Conservation (phyloP, 2,888 invertebrate species). For the Orthosia gracilis region DNA sequence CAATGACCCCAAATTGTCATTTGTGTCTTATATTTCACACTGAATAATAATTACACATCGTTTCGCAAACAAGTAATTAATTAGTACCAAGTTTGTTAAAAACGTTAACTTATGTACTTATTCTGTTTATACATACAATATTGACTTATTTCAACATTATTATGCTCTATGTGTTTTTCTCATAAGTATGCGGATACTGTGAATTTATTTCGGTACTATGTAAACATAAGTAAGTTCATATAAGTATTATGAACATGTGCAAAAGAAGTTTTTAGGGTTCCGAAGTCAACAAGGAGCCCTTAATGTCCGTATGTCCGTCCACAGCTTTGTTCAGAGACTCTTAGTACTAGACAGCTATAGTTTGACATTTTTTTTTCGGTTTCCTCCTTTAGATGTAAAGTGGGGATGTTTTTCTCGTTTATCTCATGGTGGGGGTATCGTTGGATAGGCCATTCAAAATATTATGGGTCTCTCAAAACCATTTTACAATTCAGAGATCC, state of each 20-base stretch:
- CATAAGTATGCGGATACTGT: conserved; percentile 29
- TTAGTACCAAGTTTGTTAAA: conserved; percentile 3
- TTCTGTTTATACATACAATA: conserved; percentile 32
- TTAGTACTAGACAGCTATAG: too few species aligned
- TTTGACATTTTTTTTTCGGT: too few species aligned
- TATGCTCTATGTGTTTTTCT: conserved; percentile 21
- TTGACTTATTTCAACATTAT: conserved; percentile 21
- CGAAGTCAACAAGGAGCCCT: too few species aligned
- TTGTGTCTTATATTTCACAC: conserved; percentile 24
- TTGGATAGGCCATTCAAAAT: too few species aligned
- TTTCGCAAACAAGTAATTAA: conserved; percentile 21
- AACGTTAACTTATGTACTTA: not conserved
- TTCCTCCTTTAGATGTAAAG: too few species aligned
- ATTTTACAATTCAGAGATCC: too few species aligned
- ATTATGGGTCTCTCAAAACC: too few species aligned
- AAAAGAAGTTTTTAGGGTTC: conserved; percentile 3
- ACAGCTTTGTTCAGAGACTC: too few species aligned
- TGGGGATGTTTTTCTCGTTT: too few species aligned
- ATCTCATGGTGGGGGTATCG: too few species aligned
- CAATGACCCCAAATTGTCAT: conserved; percentile 5
- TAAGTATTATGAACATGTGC: not conserved
- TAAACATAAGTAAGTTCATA: not conserved
- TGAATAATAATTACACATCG: conserved; percentile 14
- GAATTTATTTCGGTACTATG: not conserved
- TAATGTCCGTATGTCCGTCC: too few species aligned